phyloP scores from a whole-genome alignment of 1,140 invertebrate genomes.

The Leptinotarsa lineolata region DNA sequence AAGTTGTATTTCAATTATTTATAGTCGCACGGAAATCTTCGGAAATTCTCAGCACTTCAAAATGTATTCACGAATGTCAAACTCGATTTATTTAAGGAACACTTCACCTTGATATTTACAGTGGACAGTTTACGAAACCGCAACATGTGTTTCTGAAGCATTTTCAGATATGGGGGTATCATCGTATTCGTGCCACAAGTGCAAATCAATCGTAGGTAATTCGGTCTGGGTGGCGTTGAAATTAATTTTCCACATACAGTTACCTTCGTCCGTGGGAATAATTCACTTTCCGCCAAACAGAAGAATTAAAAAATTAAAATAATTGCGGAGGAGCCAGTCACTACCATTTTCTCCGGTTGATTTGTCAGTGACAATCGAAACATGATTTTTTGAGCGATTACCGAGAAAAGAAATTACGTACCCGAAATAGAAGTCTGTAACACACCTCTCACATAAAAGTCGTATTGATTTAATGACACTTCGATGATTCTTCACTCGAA shows the following conservation, averaged over 20 bases:
- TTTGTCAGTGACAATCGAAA: neutral
- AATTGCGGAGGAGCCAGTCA: neutral
- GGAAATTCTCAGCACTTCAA: no score
- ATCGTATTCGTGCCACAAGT: no score
- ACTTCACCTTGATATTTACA: no score
- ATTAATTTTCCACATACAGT: neutral
- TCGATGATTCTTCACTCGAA: neutral
- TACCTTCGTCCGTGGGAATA: neutral
- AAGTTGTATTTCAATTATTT: no score
- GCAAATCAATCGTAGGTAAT: no score
- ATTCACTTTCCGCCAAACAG: neutral
- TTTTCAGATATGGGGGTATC: no score
- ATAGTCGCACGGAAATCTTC: no score
- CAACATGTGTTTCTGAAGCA: no score
- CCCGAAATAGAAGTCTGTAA: neutral
- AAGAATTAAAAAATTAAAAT: neutral
- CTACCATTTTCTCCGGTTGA: neutral
- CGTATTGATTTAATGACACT: neutral
- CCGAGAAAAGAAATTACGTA: neutral
- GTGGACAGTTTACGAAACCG: no score
- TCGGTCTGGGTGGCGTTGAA: no score
- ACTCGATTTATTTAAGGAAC: no score
- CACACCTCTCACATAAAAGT: neutral
- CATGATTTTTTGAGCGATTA: conserved; percentile 2
- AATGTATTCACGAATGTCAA: no score